Conservation (phyloP, 2,113 vertebrate species). For the Hemicordylus capensis region DNA sequence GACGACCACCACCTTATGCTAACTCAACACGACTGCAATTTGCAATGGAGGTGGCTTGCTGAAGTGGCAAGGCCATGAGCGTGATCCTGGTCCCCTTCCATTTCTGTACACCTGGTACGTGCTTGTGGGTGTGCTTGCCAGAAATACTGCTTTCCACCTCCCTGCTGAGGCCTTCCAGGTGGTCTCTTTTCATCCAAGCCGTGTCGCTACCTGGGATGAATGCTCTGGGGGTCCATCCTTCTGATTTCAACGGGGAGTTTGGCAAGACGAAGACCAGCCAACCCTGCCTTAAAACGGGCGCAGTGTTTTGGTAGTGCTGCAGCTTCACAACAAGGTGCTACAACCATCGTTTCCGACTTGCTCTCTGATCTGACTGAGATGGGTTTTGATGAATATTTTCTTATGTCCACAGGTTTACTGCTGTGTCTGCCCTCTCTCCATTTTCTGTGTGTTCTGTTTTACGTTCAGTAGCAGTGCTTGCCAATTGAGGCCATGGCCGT, state of each 20-base stretch:
- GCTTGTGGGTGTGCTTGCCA: neutral
- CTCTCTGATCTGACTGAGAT: neutral
- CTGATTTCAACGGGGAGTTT: slow-evolving; percentile 18
- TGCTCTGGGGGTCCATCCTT: accelerated
- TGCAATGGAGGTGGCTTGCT: neutral
- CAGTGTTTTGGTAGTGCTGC: slow-evolving; percentile 31
- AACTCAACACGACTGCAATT: too few species aligned
- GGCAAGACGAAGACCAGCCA: neutral
- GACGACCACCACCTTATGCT: too few species aligned
- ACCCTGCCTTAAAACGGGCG: slow-evolving; percentile 53
- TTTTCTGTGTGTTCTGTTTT: neutral
- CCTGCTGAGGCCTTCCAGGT: too few species aligned
- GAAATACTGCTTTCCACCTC: accelerated
- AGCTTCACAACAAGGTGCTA: slow-evolving; percentile 61
- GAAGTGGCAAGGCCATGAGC: accelerated
- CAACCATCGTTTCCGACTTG: neutral
- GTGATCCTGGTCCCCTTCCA: neutral
- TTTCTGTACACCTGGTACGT: neutral
- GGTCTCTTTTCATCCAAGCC: too few species aligned
- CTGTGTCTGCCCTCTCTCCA: neutral
- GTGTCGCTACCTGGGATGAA: neutral
- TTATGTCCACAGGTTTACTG: neutral
- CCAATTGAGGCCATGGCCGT: slow-evolving; percentile 12
- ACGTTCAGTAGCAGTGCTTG: slow-evolving; percentile 36
- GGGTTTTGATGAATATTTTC: neutral